Evolutionary conservation across 2,797 vertebrate genomes (phyloP).

Genomic region (Apodemus agrarius): DNA sequence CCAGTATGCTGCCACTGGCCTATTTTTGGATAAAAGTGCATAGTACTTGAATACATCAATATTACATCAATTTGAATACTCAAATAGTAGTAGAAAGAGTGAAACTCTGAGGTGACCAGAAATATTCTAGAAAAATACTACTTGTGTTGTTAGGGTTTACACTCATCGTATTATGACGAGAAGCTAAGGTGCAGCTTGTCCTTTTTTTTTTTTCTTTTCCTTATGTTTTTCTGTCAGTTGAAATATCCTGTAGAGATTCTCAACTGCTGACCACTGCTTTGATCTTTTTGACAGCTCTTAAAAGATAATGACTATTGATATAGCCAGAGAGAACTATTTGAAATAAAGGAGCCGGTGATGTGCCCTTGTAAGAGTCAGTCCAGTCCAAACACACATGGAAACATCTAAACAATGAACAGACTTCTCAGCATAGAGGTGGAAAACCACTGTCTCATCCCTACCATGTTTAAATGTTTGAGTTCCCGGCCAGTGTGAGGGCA

Average conservation of each 20-base stretch:
- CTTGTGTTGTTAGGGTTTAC: constrained; percentile 1
- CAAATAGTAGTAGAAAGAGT: not conserved
- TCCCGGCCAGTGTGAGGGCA: not conserved
- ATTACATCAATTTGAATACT: too few species aligned
- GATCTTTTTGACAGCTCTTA: not conserved
- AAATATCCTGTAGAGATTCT: constrained; percentile 34
- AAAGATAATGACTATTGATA: constrained; percentile 12
- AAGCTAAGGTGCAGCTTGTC: not conserved
- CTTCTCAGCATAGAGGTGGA: not conserved
- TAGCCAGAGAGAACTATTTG: constrained; percentile 28
- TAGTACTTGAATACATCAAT: not conserved
- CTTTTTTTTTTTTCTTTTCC: not conserved
- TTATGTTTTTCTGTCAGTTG: not conserved
- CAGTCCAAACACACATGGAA: not conserved
- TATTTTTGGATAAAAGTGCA: constrained; percentile 43
- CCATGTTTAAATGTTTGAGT: not conserved
- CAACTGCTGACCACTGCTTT: not conserved
- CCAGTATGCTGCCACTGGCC: not conserved
- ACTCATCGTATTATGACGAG: not conserved
- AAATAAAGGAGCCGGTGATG: not conserved
- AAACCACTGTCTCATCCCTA: not conserved
- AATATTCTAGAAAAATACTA: not conserved
- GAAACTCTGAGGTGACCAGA: not conserved
- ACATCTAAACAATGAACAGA: not conserved
- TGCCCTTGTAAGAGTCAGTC: not conserved